These are phyloP conservation scores for Hermaeophaga mercurialis DNA, from an alignment of 2,888 invertebrate genomes.

Conservation along the genomic window DNA sequence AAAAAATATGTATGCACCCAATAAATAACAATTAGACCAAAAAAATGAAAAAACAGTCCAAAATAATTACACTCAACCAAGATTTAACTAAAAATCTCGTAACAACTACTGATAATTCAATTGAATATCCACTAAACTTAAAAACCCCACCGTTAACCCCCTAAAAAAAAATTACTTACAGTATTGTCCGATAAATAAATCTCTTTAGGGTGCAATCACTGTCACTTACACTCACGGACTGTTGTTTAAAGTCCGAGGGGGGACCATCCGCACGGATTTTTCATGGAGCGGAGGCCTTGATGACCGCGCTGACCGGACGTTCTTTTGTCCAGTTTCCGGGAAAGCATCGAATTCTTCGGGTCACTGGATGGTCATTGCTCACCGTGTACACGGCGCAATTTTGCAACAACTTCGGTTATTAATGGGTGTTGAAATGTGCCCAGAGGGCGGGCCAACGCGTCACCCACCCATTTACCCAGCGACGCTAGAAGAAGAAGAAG, in stretches of 20 bases:
- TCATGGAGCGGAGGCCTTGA: slow-evolving; percentile 45
- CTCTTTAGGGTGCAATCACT: slow-evolving; percentile 43
- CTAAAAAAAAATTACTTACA: slow-evolving; percentile 40
- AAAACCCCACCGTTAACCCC: no score
- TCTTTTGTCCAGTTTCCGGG: slow-evolving; percentile 59
- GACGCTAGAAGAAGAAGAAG: no score
- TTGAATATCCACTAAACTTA: no score
- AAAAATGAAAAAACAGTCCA: no score
- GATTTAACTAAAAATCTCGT: no score
- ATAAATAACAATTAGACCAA: no score
- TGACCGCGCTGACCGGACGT: slow-evolving; percentile 53
- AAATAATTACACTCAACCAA: no score
- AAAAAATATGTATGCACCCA: no score
- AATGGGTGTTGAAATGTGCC: neutral
- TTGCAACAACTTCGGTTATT: slow-evolving; percentile 16
- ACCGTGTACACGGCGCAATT: slow-evolving; percentile 37
- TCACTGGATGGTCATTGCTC: slow-evolving; percentile 59
- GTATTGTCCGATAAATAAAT: slow-evolving; percentile 40
- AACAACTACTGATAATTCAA: no score
- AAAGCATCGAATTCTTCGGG: slow-evolving; percentile 56
- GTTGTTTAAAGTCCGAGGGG: slow-evolving; percentile 39
- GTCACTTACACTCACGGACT: slow-evolving; percentile 53
- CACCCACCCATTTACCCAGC: no score
- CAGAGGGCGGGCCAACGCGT: slow-evolving; percentile 10
- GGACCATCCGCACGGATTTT: slow-evolving; percentile 23